Conservation (phyloP, 2,888 invertebrate species). For the Prenolepis imparis region DNA sequence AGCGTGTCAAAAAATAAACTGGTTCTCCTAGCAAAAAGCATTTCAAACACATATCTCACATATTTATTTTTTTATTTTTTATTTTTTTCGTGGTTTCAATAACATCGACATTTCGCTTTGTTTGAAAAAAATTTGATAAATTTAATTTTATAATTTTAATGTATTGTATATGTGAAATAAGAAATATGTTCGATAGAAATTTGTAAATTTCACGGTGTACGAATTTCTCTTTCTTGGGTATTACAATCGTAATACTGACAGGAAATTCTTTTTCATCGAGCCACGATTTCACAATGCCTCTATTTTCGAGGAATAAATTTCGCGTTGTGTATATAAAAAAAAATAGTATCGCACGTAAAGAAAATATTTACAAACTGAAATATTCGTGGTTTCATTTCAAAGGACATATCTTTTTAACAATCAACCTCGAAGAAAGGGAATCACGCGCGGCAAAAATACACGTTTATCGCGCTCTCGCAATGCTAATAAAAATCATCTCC, state of each 20-base stretch:
- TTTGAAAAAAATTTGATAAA: background rate
- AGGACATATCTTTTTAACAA: constrained; percentile 25
- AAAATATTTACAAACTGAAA: constrained; percentile 42
- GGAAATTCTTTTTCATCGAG: constrained; percentile 19
- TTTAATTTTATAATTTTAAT: background rate
- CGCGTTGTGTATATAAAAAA: background rate
- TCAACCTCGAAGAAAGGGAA: constrained; percentile 8
- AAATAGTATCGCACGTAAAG: constrained; percentile 12
- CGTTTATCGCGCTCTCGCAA: constrained; percentile 4
- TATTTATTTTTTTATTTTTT: constrained; percentile 28
- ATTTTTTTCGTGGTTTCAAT: background rate
- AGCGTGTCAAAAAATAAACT: constrained; percentile 55
- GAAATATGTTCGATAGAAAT: constrained; percentile 9
- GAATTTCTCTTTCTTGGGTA: background rate
- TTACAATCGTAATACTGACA: background rate
- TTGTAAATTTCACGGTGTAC: background rate
- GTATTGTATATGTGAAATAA: background rate
- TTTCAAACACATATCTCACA: constrained; percentile 23
- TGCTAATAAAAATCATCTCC: constrained; percentile 48
- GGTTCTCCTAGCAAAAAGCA: constrained; percentile 38
- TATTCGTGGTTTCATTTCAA: background rate
- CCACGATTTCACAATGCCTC: background rate
- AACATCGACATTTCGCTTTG: background rate
- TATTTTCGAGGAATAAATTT: constrained; percentile 21
- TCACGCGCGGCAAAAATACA: constrained; percentile 33